Percentiles rank a stretch among this genome's conserved stretches.
Conservation (phyloP, 2,113 vertebrate species). For the Oreochromis niloticus region DNA sequence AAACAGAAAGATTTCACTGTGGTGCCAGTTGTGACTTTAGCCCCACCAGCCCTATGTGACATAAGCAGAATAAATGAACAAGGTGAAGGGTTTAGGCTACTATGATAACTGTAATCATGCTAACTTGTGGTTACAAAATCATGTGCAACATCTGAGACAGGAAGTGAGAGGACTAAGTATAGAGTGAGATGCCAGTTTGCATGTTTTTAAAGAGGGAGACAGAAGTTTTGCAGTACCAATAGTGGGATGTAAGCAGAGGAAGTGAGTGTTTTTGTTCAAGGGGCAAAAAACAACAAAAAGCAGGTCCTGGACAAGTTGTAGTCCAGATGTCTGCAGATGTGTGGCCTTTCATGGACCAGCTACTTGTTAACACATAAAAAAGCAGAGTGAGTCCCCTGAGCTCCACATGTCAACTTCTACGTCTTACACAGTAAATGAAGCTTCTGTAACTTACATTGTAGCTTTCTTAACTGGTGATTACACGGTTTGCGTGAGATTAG, state of each 20-base stretch:
- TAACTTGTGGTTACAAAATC: background rate
- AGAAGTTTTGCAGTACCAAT: background rate
- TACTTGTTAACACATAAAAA: background rate
- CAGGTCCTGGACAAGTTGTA: background rate
- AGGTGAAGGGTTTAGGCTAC: background rate
- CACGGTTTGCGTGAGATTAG: background rate
- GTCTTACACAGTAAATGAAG: background rate
- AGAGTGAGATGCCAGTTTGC: background rate
- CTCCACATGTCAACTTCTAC: background rate
- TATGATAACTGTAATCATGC: background rate
- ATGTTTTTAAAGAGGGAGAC: background rate
- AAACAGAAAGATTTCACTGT: background rate
- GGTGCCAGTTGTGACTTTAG: background rate
- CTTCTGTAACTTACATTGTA: background rate
- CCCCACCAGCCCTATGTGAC: background rate
- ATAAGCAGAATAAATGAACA: background rate
- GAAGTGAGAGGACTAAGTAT: constrained; percentile 25
- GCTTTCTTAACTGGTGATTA: background rate
- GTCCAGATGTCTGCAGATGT: background rate
- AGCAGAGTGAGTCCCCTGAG: background rate
- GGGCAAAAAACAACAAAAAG: background rate
- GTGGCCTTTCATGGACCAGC: background rate
- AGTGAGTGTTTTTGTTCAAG: background rate
- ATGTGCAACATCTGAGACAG: background rate
- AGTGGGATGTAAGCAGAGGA: background rate